phyloP scores from a whole-genome alignment of 30 jellyfish, hydroid and myxozoan species.

The Turritopsis rubra region DNA sequence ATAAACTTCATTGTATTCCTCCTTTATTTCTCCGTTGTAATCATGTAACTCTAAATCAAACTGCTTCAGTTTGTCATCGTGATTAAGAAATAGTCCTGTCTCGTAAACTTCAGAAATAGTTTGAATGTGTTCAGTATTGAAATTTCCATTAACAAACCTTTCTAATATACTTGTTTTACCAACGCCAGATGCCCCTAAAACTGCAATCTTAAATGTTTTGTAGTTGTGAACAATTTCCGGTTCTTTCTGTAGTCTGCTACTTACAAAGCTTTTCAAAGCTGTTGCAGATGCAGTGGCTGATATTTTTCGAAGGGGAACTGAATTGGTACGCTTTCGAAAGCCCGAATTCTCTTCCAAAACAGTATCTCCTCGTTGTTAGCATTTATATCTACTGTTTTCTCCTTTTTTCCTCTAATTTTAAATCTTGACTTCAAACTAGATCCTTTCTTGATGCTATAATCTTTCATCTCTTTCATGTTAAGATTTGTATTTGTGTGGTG shows the following conservation, averaged over 20 bases:
- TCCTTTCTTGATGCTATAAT: neutral
- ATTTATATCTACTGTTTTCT: neutral
- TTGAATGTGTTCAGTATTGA: conserved; percentile 15
- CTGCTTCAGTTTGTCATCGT: conserved; percentile 10
- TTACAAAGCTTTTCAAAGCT: neutral
- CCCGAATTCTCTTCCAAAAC: neutral
- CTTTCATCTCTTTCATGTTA: neutral
- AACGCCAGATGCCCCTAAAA: conserved; percentile 29
- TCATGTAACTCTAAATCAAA: conserved; percentile 16
- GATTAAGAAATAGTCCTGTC: conserved; percentile 18
- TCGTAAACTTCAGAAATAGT: conserved; percentile 31
- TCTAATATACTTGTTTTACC: conserved; percentile 30
- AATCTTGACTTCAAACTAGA: neutral
- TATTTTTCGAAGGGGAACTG: neutral
- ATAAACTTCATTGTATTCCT: conserved; percentile 7
- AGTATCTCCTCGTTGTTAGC: neutral
- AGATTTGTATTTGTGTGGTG: neutral
- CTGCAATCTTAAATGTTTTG: conserved; percentile 19
- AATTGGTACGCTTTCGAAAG: neutral
- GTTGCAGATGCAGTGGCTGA: neutral
- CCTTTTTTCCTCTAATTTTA: neutral
- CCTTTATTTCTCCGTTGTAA: conserved; percentile 17
- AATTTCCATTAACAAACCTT: conserved; percentile 16
- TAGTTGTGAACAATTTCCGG: neutral
- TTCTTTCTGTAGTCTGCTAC: neutral